A percentile compares a stretch with the other conserved stretches of the same genome.
Conservation (phyloP, 2,797 vertebrate genomes). For the Neosalanx taihuensis region DNA sequence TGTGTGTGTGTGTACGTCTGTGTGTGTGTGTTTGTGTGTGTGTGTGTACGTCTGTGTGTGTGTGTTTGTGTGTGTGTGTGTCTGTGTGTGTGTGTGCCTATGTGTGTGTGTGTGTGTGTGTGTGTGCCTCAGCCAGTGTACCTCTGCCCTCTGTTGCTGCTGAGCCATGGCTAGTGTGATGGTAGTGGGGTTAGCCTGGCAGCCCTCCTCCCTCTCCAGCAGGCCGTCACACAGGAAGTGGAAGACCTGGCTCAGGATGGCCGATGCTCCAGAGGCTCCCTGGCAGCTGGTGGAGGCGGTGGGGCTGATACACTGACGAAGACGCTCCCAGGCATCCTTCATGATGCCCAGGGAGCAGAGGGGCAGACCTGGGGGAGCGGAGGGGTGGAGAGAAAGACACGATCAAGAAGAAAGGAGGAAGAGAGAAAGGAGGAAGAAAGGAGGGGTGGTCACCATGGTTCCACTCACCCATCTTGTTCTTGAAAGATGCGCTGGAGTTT, state of each 20-base stretch:
- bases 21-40: no score
- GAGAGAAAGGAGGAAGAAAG: no score
- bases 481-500: slow-evolving; percentile 61
- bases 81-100: no score
- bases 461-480: slow-evolving; percentile 73
- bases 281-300: slow-evolving; percentile 47
- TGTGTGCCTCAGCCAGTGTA: slow-evolving; percentile 21
- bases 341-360: slow-evolving; percentile 79
- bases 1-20: no score
- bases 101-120: no score
- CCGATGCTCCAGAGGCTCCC: slow-evolving; percentile 53
- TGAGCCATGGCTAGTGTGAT: slow-evolving; percentile 76
- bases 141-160: slow-evolving; percentile 80
- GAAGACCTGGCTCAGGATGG: slow-evolving; percentile 75
- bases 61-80: no score
- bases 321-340: slow-evolving; percentile 80
- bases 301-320: slow-evolving; percentile 79
- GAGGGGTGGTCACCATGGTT: neutral
- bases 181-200: slow-evolving; percentile 72
- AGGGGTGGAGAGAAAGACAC: neutral
- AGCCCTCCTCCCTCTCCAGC: slow-evolving; percentile 53
- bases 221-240: slow-evolving; percentile 75
- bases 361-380: slow-evolving; percentile 62
- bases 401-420: no score
- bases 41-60: no score